Base-by-base conservation (phyloP, 2,797 vertebrate species). In the Helarctos malayanus region DNA sequence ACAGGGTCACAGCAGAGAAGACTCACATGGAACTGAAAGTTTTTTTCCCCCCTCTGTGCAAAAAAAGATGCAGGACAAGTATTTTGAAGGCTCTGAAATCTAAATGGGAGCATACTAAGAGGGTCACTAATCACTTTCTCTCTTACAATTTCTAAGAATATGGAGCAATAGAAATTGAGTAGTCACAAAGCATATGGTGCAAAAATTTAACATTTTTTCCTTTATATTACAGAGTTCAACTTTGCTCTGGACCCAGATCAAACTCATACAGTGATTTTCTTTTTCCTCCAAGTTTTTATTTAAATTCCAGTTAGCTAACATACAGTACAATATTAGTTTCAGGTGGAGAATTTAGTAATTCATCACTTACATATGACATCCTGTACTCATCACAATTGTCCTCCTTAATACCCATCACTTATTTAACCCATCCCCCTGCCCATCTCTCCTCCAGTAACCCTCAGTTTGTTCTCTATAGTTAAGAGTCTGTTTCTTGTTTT, bases 81-180 rank as follows among this genome's bases (percentile, higher is more conserved):
- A 69, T 15, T 87, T 76, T 47, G 19, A n/a, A 81, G n/a, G 15
- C 49, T 91, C 57, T 95, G 76, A 91, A 93, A 82, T 87, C 59
- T 95, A 90, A 89, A 54, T 89, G n/a, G 76, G 13, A n/a, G 38
- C 57, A 45, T 90, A 75, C 8, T 89, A 90, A 87, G 38, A 78
- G 91, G 35, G 21, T 32, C 15, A 56, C 18, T 82, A 19, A 61
- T 89, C 18, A 80, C 10, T 35, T 85, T 85, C 32, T 89, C 68
- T 82, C 29, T 89, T 79, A 29, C 4, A 68, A 57, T 52, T 89
- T 95, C 11, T 41, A 89, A 78, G 35, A 71, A 61, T 85, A 73
- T 59, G n/a, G 45, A 73, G 68, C 35, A 91, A 47, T 69, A 71
- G 52, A 81, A 95, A 91, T 59, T 69, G 38, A 92, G 80, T 41